Evolutionary conservation across 2,888 invertebrate species (phyloP), one percentile per base, ranked within the genome.

Genomic region (Hyalella azteca): DNA sequence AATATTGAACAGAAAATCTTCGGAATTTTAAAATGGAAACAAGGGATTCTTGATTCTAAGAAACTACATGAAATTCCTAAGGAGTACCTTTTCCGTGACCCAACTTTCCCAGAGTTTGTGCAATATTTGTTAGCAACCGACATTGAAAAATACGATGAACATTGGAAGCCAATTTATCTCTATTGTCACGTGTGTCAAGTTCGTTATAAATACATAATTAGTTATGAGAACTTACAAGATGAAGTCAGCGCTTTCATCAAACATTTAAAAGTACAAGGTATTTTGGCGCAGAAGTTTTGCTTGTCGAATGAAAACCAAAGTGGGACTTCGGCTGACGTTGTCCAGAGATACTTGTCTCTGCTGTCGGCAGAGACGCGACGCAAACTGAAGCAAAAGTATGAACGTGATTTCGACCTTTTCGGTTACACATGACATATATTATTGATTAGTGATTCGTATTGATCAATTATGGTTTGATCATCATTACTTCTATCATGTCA

Each of bases 141-240:
- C 48, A 66, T 54, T 11, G 36, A 15, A 13, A 75, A 75, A 15
- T 79, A 76, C 77, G 82, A 82, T 60, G 82, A 82, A 32, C 82
- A 82, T 49, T 82, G 82, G 82, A 80, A 79, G 32, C 80, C 82
- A 41, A 79, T 80, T 45, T 60, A 60, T 26, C 39, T 80, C 3
- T 80, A 79, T 48, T 82, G 82, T n/a, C 80, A 79, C 45, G 80
- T 82, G 5, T 82, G 82, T 48, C 66, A 49, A 3, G 77, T 82
- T 49, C 49, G 73, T 26, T 82, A 77, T 48, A 79, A 82, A 45
- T 82, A 77, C 75, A 77, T 82, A 49, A 54, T 82, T 29, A 77
- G 78, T 45, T 82, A 82, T 54, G 82, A 82, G 50, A 78, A 73
- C 29, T 79, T 82, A 22, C 54, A 54, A 26, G 77, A 77, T 73